Evolutionary conservation across 2,888 invertebrate species (phyloP).

Genomic region (Adelphocoris suturalis): DNA sequence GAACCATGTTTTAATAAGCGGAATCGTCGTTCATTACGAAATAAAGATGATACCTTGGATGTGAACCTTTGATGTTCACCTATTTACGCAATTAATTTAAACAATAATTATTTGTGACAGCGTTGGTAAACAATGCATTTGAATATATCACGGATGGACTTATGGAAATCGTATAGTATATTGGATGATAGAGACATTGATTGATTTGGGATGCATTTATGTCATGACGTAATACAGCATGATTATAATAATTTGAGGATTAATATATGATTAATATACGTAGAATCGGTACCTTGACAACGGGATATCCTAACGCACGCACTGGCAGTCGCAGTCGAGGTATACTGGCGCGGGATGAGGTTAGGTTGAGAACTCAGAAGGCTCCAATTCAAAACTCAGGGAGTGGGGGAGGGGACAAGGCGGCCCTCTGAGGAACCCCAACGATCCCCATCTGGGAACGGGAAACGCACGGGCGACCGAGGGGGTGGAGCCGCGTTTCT

Average conservation of each 20-base stretch:
- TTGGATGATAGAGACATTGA: neutral
- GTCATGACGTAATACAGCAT: neutral
- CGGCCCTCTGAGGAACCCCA: conserved; percentile 43
- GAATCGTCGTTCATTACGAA: too few relatives aligned
- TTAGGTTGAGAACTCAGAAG: conserved; percentile 47
- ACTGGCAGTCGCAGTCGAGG: conserved; percentile 52
- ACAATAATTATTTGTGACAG: too few relatives aligned
- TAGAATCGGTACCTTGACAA: conserved; percentile 53
- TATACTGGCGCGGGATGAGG: conserved; percentile 57
- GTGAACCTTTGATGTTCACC: too few relatives aligned
- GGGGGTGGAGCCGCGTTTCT: conserved; percentile 4
- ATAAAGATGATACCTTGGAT: too few relatives aligned
- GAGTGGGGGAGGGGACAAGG: conserved; percentile 8
- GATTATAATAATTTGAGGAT: neutral
- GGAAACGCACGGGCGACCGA: conserved; percentile 28
- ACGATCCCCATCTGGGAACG: conserved; percentile 13
- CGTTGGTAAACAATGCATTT: neutral
- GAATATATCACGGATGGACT: neutral
- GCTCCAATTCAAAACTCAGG: neutral
- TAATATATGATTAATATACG: neutral
- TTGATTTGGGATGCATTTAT: neutral
- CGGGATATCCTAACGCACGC: conserved; percentile 62
- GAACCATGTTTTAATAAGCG: too few relatives aligned
- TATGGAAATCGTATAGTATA: too few relatives aligned
- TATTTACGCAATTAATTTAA: too few relatives aligned